Conservation (phyloP, 1,140 invertebrate species). For the Eriocheir sinensis region DNA sequence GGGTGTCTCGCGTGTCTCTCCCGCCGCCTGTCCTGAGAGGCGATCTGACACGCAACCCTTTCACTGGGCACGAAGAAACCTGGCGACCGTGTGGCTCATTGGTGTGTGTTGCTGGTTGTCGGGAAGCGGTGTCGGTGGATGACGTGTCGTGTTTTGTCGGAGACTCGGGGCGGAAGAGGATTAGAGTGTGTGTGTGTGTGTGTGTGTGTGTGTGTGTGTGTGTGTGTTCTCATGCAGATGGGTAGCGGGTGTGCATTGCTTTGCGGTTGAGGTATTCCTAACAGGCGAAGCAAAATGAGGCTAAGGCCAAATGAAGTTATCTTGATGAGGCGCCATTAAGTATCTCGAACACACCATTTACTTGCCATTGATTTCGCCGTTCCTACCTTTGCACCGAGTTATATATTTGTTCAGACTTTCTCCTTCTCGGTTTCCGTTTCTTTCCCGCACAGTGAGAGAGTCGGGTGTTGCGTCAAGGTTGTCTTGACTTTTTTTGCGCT, state of each 20-base stretch:
- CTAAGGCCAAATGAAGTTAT: slow-evolving; percentile 6
- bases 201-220: no score
- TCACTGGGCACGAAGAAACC: neutral
- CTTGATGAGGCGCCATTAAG: neutral
- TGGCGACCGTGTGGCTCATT: neutral
- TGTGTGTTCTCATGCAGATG: no score
- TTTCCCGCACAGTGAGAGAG: neutral
- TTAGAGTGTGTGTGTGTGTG: neutral
- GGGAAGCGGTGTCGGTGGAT: no score
- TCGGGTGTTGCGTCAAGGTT: neutral
- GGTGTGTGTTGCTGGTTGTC: no score
- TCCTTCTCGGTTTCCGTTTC: slow-evolving; percentile 7
- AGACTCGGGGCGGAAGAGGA: no score
- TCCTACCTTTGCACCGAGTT: neutral
- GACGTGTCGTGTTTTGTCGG: no score
- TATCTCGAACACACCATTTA: neutral
- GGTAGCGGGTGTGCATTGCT: no score
- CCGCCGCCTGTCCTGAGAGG: neutral
- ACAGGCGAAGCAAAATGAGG: no score
- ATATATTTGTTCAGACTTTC: neutral
- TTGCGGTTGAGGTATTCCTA: no score
- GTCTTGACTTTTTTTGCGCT: neutral
- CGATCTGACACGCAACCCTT: neutral
- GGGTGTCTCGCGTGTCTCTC: slow-evolving; percentile 6
- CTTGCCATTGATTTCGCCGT: neutral